Base-by-base conservation (phyloP, 2,888 invertebrate genomes). In the Lordiphosa fenestrarum region DNA sequence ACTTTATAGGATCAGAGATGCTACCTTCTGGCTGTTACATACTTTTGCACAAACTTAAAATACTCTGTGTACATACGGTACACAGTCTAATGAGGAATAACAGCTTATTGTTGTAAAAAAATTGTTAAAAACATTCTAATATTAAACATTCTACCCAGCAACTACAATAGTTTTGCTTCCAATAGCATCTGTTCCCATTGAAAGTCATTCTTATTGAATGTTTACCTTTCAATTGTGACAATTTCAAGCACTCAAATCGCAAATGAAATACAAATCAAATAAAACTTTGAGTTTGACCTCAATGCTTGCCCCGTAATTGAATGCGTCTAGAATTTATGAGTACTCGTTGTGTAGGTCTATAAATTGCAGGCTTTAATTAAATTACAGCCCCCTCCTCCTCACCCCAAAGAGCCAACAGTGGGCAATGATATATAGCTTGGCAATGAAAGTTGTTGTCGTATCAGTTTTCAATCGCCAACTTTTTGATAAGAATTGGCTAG, bases 351-450 rank as follows among this genome's bases (percentile, higher is more conserved):
- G 23, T 37, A 56, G 72, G 52, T 66, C 63, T 53, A 74, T 77
- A 72, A 77, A 81, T 70, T 77, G 70, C 73, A 73, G 66, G 57
- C 38, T 41, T 58, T 73, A 77, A 77, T 82, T 82, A 56, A 78
- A 78, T 82, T 71, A 64, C 52, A 37, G 7, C 12, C 36, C 36
- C 36, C 6, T 47, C 15, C 6, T 13, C n/a, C 4, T 37, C 21
- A 2, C 38, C 40, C 10, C 9, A 37, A n/a, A 5, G 13, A 6
- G 15, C 21, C 21, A 6, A 6, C 6, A 1, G 30, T 30, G 38
- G 62, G 42, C 33, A 51, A 63, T 58, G 50, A 13, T 59, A 36
- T 59, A 48, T 23, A 30, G 19, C 7, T 23, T 66, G 76, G 64
- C 56, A 69, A 59, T 71, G 57, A 60, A 65, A 67, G 48, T 46